These are phyloP conservation scores for Drosophila ustulata DNA, from an alignment of 2,888 invertebrate genomes.

Conservation along the genomic window DNA sequence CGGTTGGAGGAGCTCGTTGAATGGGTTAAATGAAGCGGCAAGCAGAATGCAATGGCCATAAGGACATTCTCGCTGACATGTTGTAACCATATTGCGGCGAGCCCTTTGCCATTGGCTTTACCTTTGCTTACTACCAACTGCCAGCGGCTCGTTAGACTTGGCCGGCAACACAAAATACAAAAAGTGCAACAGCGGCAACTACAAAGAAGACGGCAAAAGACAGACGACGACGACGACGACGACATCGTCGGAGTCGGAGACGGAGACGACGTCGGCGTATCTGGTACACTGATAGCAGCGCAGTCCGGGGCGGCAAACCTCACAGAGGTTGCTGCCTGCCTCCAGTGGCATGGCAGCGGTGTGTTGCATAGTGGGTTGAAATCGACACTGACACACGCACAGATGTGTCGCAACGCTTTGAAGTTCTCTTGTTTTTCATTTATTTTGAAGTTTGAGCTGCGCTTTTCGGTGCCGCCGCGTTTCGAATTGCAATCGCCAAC, in stretches of 20 bases:
- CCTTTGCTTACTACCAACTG: conserved; percentile 48
- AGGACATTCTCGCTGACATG: conserved; percentile 57
- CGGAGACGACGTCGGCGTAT: conserved; percentile 54
- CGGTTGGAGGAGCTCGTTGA: conserved; percentile 43
- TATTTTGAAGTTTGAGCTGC: conserved; percentile 54
- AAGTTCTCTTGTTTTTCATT: conserved; percentile 1
- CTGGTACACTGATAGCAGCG: conserved; percentile 73
- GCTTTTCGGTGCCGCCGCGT: conserved; percentile 66
- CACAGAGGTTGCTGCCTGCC: conserved; percentile 43
- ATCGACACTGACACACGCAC: conserved; percentile 67
- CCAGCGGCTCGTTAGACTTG: conserved; percentile 57
- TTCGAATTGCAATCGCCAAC: conserved; percentile 68
- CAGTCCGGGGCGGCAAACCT: conserved; percentile 70
- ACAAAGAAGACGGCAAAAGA: conserved; percentile 38
- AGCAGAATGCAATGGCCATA: conserved; percentile 60
- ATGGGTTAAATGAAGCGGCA: conserved; percentile 72
- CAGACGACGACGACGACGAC: background rate
- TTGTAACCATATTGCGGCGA: conserved; percentile 59
- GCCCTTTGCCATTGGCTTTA: conserved; percentile 36
- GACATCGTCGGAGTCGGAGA: background rate
- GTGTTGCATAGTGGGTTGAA: conserved; percentile 61
- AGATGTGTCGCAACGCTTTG: conserved; percentile 21
- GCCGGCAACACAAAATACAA: conserved; percentile 69
- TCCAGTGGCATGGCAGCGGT: conserved; percentile 13
- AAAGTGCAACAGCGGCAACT: conserved; percentile 37